Conservation (phyloP, 2,888 invertebrate species). For the Mythimna loreyi region DNA sequence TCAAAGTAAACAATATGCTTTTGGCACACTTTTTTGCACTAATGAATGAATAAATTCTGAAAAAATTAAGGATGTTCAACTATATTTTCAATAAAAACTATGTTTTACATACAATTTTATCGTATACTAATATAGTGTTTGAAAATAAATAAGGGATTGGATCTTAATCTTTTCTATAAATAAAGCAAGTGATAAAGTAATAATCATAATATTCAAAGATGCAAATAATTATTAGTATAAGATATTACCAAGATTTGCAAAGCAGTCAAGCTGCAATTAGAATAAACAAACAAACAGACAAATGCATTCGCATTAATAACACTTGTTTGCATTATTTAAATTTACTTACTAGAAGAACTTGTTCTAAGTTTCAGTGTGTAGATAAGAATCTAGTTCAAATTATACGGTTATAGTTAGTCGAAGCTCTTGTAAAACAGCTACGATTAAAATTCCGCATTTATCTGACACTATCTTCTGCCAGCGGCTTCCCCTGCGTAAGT, state of each 20-base stretch:
- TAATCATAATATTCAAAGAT: slow-evolving; percentile 19
- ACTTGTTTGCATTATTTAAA: slow-evolving; percentile 30
- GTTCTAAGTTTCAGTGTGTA: slow-evolving; percentile 56
- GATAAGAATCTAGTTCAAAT: slow-evolving; percentile 52
- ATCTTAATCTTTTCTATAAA: not conserved
- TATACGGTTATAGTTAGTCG: slow-evolving; percentile 41
- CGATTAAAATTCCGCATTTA: slow-evolving; percentile 31
- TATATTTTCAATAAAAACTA: no score
- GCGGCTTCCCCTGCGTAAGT: no score
- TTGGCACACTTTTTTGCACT: no score
- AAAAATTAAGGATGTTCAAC: no score
- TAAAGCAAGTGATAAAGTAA: not conserved
- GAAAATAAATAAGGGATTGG: not conserved
- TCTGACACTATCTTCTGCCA: slow-evolving; percentile 10
- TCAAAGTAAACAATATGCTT: no score
- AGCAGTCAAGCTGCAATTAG: slow-evolving; percentile 32
- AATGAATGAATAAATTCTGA: no score
- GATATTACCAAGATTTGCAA: slow-evolving; percentile 27
- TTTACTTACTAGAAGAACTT: slow-evolving; percentile 32
- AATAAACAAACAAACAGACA: slow-evolving; percentile 53
- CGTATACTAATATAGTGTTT: not conserved
- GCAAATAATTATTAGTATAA: slow-evolving; percentile 24
- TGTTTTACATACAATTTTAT: no score
- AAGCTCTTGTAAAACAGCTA: slow-evolving; percentile 28
- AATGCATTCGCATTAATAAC: slow-evolving; percentile 46